Evolutionary conservation across 2,888 invertebrate genomes (phyloP), one percentile per base, ranked within the genome.

Genomic region (Troides helena): DNA sequence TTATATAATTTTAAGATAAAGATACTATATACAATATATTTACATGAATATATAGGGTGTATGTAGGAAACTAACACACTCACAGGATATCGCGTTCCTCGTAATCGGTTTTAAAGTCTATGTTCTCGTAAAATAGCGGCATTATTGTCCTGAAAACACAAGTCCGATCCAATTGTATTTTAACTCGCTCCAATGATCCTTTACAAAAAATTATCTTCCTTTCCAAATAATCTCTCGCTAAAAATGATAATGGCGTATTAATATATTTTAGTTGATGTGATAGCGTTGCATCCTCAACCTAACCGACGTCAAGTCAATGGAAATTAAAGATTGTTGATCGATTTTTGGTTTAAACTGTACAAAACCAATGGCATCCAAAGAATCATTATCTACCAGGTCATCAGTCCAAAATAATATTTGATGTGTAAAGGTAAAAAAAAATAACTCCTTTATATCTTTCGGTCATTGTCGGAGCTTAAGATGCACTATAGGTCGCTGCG

Each of bases 101-200:
- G 30, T 65, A 68, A 67, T 73, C 8, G 18, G 14, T 25, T 43
- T 71, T 74, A 18, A 70, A 63, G 56, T 67, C 39, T 14, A 67
- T 25, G 10, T 12, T 62, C 12, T 75, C 65, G 25, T 80, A 81
- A 18, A 75, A 77, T 0, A 72, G 60, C 0, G 84, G 82, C 65
- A 77, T 62, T 5, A 80, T 67, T 0, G 80, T 81, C 56, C 76
- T 78, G 18, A 79, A 62, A 0, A 83, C 80, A 64, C 81, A 84
- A 12, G 81, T 69, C 62, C 75, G 81, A 50, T 85, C 85, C 21
- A 85, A 67, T n/a, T 77, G 78, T 17, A 18, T 59, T 67, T 85
- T 85, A 0, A 82, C 62, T 7, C 50, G 25, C 68, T 86, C 85
- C 6, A 85, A 71, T 0, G 84, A 85, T 0, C 85, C 83, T 61